Conservation (phyloP, 2,888 invertebrate genomes). For the Amblyjoppa fuscipennis region DNA sequence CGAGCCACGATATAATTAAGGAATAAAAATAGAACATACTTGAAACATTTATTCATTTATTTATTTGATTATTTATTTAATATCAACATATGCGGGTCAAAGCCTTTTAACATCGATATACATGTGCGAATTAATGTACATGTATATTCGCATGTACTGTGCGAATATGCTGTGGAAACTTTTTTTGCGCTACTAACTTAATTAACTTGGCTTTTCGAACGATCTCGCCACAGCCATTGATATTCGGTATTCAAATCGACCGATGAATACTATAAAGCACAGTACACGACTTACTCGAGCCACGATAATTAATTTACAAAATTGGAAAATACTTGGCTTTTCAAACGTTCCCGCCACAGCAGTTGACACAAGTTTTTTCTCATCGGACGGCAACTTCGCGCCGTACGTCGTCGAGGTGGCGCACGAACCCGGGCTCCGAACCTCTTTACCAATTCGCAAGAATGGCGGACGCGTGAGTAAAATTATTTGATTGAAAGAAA, state of each 20-base stretch:
- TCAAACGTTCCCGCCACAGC: constrained; percentile 41
- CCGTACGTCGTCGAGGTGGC: constrained; percentile 10
- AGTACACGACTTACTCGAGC: too few species aligned
- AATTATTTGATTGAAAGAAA: constrained; percentile 69
- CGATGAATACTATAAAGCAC: too few species aligned
- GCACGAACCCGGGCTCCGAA: constrained; percentile 57
- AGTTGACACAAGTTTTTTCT: constrained; percentile 48
- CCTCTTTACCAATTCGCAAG: constrained; percentile 72
- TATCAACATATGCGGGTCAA: too few species aligned
- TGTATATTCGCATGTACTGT: too few species aligned
- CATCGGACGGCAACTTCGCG: constrained; percentile 36
- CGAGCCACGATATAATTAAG: neutral
- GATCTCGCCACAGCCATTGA: constrained; percentile 40
- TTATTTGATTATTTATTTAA: too few species aligned
- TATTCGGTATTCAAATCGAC: too few species aligned
- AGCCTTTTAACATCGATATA: too few species aligned
- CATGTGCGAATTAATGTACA: too few species aligned
- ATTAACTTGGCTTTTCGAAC: neutral
- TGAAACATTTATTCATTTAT: too few species aligned
- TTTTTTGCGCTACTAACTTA: too few species aligned
- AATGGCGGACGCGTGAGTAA: constrained; percentile 82
- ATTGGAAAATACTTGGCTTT: neutral
- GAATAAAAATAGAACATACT: neutral
- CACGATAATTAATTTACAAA: neutral
- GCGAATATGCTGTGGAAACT: too few species aligned